Conservation (phyloP, 2,113 vertebrate species). For the Mionectes macconnelli region DNA sequence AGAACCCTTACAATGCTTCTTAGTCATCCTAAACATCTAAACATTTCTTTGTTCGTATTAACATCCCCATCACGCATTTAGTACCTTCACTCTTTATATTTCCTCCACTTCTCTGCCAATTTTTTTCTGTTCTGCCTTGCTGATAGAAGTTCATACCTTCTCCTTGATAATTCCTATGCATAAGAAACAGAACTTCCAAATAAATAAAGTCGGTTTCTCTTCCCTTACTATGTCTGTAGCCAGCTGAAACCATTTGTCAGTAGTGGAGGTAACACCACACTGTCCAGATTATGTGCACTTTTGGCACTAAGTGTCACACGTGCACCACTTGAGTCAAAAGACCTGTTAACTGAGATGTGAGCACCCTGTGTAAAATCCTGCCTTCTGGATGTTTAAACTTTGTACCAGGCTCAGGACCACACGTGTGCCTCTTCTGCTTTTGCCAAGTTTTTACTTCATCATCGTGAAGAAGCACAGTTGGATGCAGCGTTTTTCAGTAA, state of each 20-base stretch:
- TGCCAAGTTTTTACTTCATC: background rate
- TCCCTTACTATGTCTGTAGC: background rate
- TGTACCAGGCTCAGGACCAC: background rate
- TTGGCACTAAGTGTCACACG: background rate
- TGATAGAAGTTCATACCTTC: background rate
- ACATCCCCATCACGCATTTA: background rate
- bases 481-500: background rate
- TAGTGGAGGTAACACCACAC: background rate
- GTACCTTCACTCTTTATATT: background rate
- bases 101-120: background rate
- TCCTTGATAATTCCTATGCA: background rate
- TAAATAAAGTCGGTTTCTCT: background rate
- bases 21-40: conserved; percentile 1
- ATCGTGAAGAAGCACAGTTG: background rate
- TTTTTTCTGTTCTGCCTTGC: background rate
- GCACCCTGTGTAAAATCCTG: background rate
- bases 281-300: background rate
- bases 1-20: background rate
- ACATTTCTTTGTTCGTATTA: background rate
- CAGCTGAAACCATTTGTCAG: background rate
- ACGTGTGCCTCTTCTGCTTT: background rate
- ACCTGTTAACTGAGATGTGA: background rate
- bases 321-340: background rate
- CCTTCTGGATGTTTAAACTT: background rate
- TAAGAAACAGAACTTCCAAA: background rate